These are phyloP conservation scores for Nasonia oneida DNA, from an alignment of 2,888 invertebrate genomes.

Conservation along the genomic window DNA sequence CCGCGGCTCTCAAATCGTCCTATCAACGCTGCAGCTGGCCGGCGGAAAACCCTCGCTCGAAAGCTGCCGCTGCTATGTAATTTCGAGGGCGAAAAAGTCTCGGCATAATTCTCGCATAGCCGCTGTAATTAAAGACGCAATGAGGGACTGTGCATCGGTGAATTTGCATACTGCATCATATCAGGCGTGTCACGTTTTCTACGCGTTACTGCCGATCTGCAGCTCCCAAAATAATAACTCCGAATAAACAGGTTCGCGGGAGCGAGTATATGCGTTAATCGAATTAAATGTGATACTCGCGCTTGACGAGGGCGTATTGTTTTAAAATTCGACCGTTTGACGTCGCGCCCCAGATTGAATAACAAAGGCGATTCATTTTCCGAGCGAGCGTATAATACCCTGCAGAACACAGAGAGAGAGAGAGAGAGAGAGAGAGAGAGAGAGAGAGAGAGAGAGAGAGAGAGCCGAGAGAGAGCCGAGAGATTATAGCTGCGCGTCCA, in stretches of 20 bases:
- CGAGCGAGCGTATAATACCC: neutral
- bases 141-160: constrained; percentile 16
- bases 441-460: no score
- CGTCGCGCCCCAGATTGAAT: neutral
- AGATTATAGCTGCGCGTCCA: no score
- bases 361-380: neutral
- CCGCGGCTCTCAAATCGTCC: neutral
- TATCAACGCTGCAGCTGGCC: neutral
- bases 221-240: neutral
- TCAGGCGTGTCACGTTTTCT: neutral
- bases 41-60: neutral
- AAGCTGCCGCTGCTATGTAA: constrained; percentile 31
- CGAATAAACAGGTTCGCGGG: neutral
- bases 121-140: constrained; percentile 17
- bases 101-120: neutral
- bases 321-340: neutral
- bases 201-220: neutral
- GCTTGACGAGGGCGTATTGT: constrained; percentile 11
- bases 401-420: neutral
- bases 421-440: no score
- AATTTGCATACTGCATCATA: neutral
- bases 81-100: constrained; percentile 1
- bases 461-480: no score
- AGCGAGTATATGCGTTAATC: neutral
- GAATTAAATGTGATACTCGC: neutral